Base-by-base conservation (phyloP, 2,797 vertebrate genomes). In the Chloroceryle amazona region DNA sequence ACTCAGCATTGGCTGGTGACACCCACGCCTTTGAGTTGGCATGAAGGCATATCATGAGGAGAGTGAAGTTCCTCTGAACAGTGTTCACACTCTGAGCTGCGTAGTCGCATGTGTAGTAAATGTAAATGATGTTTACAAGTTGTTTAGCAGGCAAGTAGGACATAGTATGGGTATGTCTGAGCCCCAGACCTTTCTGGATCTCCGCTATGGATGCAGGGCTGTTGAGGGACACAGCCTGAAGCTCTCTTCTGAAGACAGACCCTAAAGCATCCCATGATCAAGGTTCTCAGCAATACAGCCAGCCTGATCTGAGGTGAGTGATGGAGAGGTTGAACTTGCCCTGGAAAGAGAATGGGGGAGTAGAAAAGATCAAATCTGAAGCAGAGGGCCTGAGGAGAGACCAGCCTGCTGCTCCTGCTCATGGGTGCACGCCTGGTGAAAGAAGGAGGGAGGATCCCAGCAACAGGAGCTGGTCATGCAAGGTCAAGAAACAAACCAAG, bases 181-280 rank as follows among this genome's bases (percentile, higher is more conserved):
- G n/a, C 7, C 26, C 19, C 57, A 81, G 76, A 11, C 16, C 8
- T 74, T 83, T 81, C 44, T 71, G 47, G 15, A 20, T 71, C 35
- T 84, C 58, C 6, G 8, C 4, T 42, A 22, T 11, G 66, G 28
- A 39, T 54, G 37, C 6, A 10, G 12, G 39, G 28, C 13, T 81
- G 57, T 44, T 71, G 10, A 71, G 62, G 31, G 17, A 25, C 4
- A 16, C 2, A 8, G 23, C 6, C 37, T 61, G 85, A 72, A 65
- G 16, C 11, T 76, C 35, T 81, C 1, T 4, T 31, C 17, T 55
- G 42, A 37, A 47, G 61, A 14, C 2, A 63, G n/a, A 72, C 8
- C 8, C 39, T 5, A 11, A 86, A 60, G 15, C 29, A 51, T 22
- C 10, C n/a, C 22, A 22, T 21, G 22, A 29, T 73, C 0, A 0